These are phyloP conservation scores for Chloropsis cyanopogon DNA, from an alignment of 2,113 vertebrate genomes.

Conservation along the genomic window DNA sequence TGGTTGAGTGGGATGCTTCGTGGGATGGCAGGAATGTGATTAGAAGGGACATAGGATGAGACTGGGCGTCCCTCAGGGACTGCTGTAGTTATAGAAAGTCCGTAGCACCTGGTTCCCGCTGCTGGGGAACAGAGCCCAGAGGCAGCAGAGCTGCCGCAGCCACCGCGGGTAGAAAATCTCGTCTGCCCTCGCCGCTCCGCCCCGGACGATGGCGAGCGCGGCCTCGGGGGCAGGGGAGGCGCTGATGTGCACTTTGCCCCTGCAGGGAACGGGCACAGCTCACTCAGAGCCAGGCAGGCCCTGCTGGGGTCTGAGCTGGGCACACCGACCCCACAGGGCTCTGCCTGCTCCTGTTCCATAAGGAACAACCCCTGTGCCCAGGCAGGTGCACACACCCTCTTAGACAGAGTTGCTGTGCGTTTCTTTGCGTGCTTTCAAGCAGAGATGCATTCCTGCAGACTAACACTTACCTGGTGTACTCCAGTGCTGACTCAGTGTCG, in stretches of 20 bases:
- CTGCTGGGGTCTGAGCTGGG: not conserved
- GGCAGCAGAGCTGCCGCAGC: slow-evolving; percentile 22
- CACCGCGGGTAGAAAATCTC: slow-evolving; percentile 82
- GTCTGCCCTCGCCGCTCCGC: slow-evolving; percentile 58
- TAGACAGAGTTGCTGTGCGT: not conserved
- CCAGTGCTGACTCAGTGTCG: slow-evolving; percentile 74
- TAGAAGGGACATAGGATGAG: not conserved
- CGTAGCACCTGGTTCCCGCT: slow-evolving; percentile 55
- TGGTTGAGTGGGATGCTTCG: not conserved
- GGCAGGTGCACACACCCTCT: rapidly evolving
- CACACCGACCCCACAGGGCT: not conserved
- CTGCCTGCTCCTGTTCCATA: not conserved
- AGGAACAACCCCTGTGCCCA: not conserved
- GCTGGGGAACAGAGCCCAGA: slow-evolving; percentile 73
- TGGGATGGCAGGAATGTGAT: not conserved
- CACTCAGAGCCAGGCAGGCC: not conserved
- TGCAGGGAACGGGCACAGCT: not conserved
- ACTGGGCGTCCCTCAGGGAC: not conserved
- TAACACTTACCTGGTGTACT: slow-evolving; percentile 71
- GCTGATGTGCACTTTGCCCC: slow-evolving; percentile 55
- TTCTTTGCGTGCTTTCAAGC: not conserved
- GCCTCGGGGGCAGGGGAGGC: slow-evolving; percentile 77
- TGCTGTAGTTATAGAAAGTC: slow-evolving; percentile 67
- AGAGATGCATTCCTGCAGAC: not conserved
- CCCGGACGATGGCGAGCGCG: slow-evolving; percentile 76